A percentile compares a stretch with the other conserved stretches of the same genome.
These are phyloP conservation scores for Hystrix cristata DNA, from an alignment of 2,113 vertebrate species.

Conservation along the genomic window DNA sequence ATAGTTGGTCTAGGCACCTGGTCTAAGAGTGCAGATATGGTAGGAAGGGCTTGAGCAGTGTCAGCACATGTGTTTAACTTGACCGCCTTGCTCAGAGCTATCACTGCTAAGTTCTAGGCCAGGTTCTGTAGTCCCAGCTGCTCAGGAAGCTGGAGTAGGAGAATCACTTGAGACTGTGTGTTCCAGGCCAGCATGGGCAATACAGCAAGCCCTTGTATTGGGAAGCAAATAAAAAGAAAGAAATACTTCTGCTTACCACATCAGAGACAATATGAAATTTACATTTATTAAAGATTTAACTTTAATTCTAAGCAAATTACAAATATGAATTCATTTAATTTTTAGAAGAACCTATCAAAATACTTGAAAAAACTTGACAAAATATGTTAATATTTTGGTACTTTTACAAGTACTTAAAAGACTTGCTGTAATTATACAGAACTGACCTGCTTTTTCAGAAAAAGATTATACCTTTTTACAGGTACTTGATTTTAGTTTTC, in stretches of 20 bases:
- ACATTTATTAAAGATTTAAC: constrained; percentile 10
- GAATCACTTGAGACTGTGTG: not conserved
- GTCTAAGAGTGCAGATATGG: not conserved
- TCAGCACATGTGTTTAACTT: not conserved
- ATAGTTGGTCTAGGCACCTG: not conserved
- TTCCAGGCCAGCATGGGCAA: not conserved
- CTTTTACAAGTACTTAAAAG: constrained; percentile 49
- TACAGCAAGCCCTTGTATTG: not conserved
- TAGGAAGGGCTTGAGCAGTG: not conserved
- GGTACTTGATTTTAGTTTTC: constrained; percentile 53
- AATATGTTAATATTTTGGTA: constrained; percentile 49
- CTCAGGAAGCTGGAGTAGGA: not conserved
- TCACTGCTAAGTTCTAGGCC: constrained; percentile 11
- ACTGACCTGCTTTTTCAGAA: not conserved
- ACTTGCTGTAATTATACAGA: constrained; percentile 9
- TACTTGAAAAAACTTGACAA: constrained; percentile 45
- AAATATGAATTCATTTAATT: constrained; percentile 54
- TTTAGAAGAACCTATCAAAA: not conserved
- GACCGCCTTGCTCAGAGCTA: not conserved
- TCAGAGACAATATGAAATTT: constrained; percentile 36
- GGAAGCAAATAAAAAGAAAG: not conserved
- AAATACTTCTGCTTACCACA: not conserved
- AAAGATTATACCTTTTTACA: constrained; percentile 3
- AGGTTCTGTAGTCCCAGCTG: not conserved
- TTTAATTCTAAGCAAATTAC: constrained; percentile 48